Evolutionary conservation across 1,140 invertebrate species (phyloP), one percentile per base, ranked within the genome.

Genomic region (Chironomus tepperi): DNA sequence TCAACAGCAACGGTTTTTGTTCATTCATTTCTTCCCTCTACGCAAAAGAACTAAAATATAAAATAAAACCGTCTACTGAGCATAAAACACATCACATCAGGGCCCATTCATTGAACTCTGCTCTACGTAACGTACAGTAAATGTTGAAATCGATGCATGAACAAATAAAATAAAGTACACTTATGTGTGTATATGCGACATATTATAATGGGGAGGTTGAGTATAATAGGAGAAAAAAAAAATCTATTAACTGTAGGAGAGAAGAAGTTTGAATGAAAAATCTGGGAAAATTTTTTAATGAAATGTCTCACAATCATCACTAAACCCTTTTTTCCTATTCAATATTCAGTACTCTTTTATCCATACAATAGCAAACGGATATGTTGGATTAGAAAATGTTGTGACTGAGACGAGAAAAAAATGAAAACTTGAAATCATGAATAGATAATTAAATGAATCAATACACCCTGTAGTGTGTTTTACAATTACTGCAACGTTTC

Each of bases 41-140:
- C 3, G 47, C 24, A 34, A 57, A 12, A 57, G 47, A 57, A 57
- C 12, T n/a, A n/a, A 57, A 57, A 57, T n/a, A n/a, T 34, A 34
- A 34, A 34, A 34, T 34, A 34, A 34, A 34, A 34, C 24, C 24
- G 24, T 34, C 24, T 34, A 34, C 24, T 34, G 24, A 34, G 24
- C 24, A 34, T 34, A 34, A 34, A 34, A 34, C 24, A 57, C 47
- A 5, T 57, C 47, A 57, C 15, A 47, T 57, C 47, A 57, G 47
- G 47, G 47, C 47, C 65, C 65, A 70, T 70, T 70, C 65, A 70
- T 70, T 70, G 65, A 70, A 70, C 65, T 70, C 65, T 70, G 5
- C n/a, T n/a, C n/a, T 70, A 3, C 18, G 15, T 18, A 70, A 70
- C 65, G 7, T 16, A 15, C 64, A 19, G 7, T 16, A 21, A 18